Evolutionary conservation across 1,140 invertebrate genomes (phyloP).

Genomic region (Drosophila lacertosa): DNA sequence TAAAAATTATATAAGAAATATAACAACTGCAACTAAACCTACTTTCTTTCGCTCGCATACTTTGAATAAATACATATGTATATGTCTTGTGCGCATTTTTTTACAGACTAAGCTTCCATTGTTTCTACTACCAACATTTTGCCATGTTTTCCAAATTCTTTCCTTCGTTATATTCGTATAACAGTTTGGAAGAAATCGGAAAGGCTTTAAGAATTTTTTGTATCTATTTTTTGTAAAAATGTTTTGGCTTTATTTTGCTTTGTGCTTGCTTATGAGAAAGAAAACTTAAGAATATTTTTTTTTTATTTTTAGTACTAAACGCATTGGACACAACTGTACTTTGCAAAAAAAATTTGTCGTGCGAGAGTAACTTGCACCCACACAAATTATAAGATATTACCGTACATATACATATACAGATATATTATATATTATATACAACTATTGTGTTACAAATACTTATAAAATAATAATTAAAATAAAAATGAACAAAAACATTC

Average conservation of each 20-base stretch:
- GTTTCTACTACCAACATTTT: neutral
- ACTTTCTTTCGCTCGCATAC: constrained; percentile 19
- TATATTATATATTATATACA: constrained; percentile 49
- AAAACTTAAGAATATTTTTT: constrained; percentile 28
- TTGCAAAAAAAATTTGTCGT: constrained; percentile 19
- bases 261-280: constrained; percentile 19
- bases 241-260: constrained; percentile 5
- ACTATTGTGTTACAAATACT: constrained; percentile 49
- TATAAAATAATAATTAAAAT: constrained; percentile 42
- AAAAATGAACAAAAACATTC: constrained; percentile 14
- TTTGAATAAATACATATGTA: constrained; percentile 18
- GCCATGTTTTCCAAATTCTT: neutral
- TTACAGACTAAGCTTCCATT: constrained; percentile 21
- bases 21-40: neutral
- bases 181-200: constrained; percentile 20
- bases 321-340: constrained; percentile 29
- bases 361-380: constrained; percentile 28
- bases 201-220: constrained; percentile 4
- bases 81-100: constrained; percentile 34
- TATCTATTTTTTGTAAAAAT: constrained; percentile 37
- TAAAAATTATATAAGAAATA: constrained; percentile 37
- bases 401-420: constrained; percentile 31
- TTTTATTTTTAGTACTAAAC: constrained; percentile 27
- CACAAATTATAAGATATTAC: constrained; percentile 39
- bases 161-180: constrained; percentile 13